Base-by-base conservation (phyloP, 2,113 vertebrate genomes). In the Lonchura striata region DNA sequence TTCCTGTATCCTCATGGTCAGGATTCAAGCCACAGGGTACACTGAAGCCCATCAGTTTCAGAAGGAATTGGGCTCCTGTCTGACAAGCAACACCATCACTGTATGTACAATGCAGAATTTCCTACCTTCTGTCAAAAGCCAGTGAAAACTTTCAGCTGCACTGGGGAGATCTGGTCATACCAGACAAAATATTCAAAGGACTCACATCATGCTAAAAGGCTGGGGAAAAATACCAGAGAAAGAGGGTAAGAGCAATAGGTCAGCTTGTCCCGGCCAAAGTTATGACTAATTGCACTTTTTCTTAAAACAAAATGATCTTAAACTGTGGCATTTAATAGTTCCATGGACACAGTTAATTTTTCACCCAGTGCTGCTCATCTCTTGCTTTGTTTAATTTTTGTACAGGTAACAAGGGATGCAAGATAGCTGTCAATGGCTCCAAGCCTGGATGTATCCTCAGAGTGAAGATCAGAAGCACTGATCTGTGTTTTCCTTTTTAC, bases 371-470 rank as follows among this genome's bases (percentile, higher is more conserved):
- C 50, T 85, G 50, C 31, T 90, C 24, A 44, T 89, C 44, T 52
- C 74, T 86, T 76, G 65, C 27, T 94, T 92, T 96, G 64, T 90
- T 97, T 93, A 68, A 88, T 91, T 94, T 90, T 94, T 16, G 2
- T 59, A 64, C 23, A 77, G 76, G 85, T 90, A 74, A 76, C 71
- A 33, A 46, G 42, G 76, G 79, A 91, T 65, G 59, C 52, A 79
- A 94, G 63, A 42, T 90, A 77, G 13, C 65, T 92, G 37, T 90
- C 90, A 69, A 77, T 65, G 82, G 59, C 79, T 95, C 52, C 84
- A 92, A 94, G 92, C 66, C 88, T 82, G 63, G 28, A 80, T 96
- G 7, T 46, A 33, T 93, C 86, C 91, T 92, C 82, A 78, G 91
- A 81, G 69, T 82, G 82, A 93, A 93, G 85, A 95, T 95, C 68